A percentile compares a stretch with the other conserved stretches of the same genome.
Evolutionary conservation across 2,888 invertebrate species (phyloP).

Genomic region (Cosmia trapezina): DNA sequence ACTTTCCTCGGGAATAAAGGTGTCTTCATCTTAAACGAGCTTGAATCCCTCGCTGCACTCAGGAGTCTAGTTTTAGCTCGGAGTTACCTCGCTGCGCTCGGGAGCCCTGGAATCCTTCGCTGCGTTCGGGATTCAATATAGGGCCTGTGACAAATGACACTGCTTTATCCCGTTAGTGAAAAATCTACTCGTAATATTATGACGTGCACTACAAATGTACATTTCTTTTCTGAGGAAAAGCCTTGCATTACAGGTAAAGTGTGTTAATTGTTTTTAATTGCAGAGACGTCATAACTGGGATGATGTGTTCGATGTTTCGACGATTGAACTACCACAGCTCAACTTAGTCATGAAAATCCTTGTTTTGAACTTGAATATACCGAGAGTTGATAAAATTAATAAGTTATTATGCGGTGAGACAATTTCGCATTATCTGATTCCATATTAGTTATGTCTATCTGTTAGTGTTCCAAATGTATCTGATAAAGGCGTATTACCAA

Average conservation of each 20-base stretch:
- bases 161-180: too few species aligned
- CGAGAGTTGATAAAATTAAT: slow-evolving; percentile 67
- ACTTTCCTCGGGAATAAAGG: too few species aligned
- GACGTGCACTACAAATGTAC: background rate
- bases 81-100: too few species aligned
- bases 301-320: slow-evolving; percentile 62
- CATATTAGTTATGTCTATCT: background rate
- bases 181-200: too few species aligned
- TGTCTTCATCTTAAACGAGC: too few species aligned
- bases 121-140: too few species aligned
- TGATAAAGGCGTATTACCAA: too few species aligned
- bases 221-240: background rate
- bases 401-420: slow-evolving; percentile 65
- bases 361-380: slow-evolving; percentile 57
- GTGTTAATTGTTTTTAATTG: slow-evolving; percentile 12
- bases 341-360: slow-evolving; percentile 67
- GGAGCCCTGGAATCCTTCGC: too few species aligned
- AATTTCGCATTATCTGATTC: background rate
- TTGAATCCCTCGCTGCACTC: too few species aligned
- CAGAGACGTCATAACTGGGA: slow-evolving; percentile 59
- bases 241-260: background rate
- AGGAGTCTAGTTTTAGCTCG: too few species aligned
- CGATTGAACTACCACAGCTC: slow-evolving; percentile 67
- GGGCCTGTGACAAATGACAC: too few species aligned
- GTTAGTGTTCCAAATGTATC: background rate